Evolutionary conservation across 2,888 invertebrate species (phyloP), one percentile per base, ranked within the genome.

Genomic region (Gymnosoma rotundatum): DNA sequence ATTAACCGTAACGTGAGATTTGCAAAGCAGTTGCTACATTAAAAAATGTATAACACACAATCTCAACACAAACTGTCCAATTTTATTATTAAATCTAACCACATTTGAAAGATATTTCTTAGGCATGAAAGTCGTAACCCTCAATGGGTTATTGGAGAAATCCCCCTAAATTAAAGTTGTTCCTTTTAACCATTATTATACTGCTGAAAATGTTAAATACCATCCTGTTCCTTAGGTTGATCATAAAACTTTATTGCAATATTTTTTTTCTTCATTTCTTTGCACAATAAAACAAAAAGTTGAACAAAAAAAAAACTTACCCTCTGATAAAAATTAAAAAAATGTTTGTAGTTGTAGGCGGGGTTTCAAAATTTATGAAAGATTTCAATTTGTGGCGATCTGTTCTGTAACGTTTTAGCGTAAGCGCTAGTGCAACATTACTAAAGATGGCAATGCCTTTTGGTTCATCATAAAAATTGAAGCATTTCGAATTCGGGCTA

Each of bases 141-240:
- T 63, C 16, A 70, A 70, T 48, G 63, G 78, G 78, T 78, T 78
- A 70, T 0, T 54, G 20, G 12, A 14, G n/a, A 72, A 72, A 18
- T n/a, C 18, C 70, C 67, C 60, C 45, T 60, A 52, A 58, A 45
- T 16, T 10, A 58, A 66, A 50, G 32, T 61, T 52, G 20, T 54
- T 60, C 18, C 63, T 36, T 60, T 67, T 42, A 78, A 78, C 52
- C 54, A 56, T 70, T 52, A 61, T 63, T 52, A 50, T 58, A 21
- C 36, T 42, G n/a, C 42, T 75, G 74, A 36, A 69, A 69, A 80
- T 78, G 45, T 52, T 63, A 63, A 78, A 63, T 72, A 64, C 70
- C 60, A 82, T 78, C 58, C 64, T 58, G 60, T 25, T 67, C 66
- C 72, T 78, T 25, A 67, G 66, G 66, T 72, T 52, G 54, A 64